phyloP scores from a whole-genome alignment of 2,113 vertebrate genomes.

The Malaclemys terrapin region DNA sequence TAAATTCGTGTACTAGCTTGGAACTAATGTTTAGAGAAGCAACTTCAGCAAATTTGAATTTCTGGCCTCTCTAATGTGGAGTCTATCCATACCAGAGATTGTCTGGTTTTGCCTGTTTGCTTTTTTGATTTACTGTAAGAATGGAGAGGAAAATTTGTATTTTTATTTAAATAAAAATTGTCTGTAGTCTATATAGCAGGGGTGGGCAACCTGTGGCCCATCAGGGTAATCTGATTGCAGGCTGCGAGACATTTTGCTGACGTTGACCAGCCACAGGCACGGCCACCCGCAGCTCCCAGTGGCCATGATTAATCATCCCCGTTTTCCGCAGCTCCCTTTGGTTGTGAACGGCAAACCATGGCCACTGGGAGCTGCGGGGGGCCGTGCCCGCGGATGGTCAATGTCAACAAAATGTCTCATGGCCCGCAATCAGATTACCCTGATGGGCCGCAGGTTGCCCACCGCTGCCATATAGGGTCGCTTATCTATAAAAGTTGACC shows the following conservation, averaged over 20 bases:
- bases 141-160: not conserved
- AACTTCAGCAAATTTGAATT: not conserved
- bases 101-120: not conserved
- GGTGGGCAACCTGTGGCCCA: not conserved
- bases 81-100: not conserved
- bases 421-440: too few species aligned
- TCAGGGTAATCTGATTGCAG: too few species aligned
- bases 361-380: too few species aligned
- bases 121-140: not conserved
- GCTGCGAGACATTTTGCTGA: too few species aligned
- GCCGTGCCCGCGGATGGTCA: too few species aligned
- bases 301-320: fast-evolving
- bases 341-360: too few species aligned
- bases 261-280: too few species aligned
- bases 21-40: not conserved
- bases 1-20: not conserved
- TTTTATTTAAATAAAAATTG: not conserved
- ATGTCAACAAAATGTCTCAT: too few species aligned
- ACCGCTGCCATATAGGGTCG: not conserved
- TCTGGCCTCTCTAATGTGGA: not conserved
- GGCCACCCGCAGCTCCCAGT: too few species aligned
- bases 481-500: not conserved
- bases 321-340: too few species aligned
- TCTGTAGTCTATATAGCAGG: not conserved
- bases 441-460: too few species aligned